Percentiles rank a stretch among this genome's conserved stretches.
These are phyloP conservation scores for Tupaia tana DNA, from an alignment of 2,113 vertebrate species.

Conservation along the genomic window DNA sequence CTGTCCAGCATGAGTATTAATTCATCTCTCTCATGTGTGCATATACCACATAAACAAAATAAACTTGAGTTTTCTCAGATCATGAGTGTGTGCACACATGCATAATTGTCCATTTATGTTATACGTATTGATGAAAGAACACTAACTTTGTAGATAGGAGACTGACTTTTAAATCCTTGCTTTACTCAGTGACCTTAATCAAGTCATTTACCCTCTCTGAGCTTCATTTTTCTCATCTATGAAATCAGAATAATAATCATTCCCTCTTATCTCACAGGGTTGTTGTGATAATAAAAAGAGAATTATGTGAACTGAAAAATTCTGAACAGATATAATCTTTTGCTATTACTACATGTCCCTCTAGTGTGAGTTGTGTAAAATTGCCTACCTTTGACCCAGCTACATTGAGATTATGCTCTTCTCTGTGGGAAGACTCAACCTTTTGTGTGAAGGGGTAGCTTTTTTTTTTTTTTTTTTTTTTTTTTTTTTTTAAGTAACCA, in stretches of 20 bases:
- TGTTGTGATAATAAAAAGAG: conserved; percentile 53
- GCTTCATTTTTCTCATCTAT: conserved; percentile 56
- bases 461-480: not conserved
- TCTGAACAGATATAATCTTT: conserved; percentile 18
- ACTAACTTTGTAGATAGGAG: conserved; percentile 39
- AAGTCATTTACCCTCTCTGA: conserved; percentile 47
- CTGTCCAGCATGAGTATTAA: conserved; percentile 23
- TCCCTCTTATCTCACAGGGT: conserved; percentile 15
- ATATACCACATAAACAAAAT: conserved; percentile 50
- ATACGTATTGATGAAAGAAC: not conserved
- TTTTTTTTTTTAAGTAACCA: not conserved
- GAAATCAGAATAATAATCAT: conserved; percentile 36
- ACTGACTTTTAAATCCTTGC: conserved; percentile 32
- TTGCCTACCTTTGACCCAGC: not conserved
- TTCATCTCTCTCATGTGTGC: not conserved
- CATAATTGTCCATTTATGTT: conserved; percentile 36
- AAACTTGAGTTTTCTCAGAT: conserved; percentile 54
- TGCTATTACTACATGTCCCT: not conserved
- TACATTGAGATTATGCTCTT: conserved; percentile 31
- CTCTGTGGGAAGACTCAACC: not conserved
- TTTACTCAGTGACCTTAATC: conserved; percentile 48
- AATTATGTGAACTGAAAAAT: conserved; percentile 37
- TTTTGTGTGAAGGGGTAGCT: not conserved
- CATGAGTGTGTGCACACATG: conserved; percentile 46
- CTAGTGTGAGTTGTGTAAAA: not conserved